Evolutionary conservation across 2,888 invertebrate genomes (phyloP).

Genomic region (Cephalotes varians): DNA sequence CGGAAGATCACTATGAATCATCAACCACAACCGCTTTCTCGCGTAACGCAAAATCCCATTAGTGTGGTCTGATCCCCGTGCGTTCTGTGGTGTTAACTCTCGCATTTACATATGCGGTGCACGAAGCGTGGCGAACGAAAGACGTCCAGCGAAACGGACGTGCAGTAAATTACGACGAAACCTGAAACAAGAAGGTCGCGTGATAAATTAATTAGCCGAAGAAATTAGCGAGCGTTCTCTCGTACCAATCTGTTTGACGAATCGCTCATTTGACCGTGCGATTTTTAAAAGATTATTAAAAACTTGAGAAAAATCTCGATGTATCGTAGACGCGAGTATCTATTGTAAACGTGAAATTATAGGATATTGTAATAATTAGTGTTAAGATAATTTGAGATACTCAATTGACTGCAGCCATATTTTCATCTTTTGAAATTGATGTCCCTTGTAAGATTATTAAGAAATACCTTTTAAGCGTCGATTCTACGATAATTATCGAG

Average conservation of each 20-base stretch:
- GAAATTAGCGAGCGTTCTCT: constrained; percentile 35
- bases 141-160: constrained; percentile 38
- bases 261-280: background rate
- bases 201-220: constrained; percentile 47
- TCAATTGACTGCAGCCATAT: background rate
- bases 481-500: background rate
- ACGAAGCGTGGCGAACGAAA: constrained; percentile 57
- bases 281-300: background rate
- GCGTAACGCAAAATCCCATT: constrained; percentile 63
- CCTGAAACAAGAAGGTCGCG: constrained; percentile 18
- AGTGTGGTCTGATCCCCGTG: constrained; percentile 58
- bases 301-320: background rate
- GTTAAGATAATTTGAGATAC: background rate
- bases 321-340: background rate
- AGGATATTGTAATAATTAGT: background rate
- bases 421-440: background rate
- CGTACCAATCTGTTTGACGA: constrained; percentile 1
- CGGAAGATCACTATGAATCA: constrained; percentile 53
- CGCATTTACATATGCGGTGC: constrained; percentile 65
- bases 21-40: constrained; percentile 54
- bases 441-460: background rate
- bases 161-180: constrained; percentile 42
- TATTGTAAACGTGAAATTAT: background rate
- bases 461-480: background rate
- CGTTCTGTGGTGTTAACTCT: constrained; percentile 61